phyloP scores from a whole-genome alignment of 2,888 invertebrate species.

The Caenorhabditis sp. region DNA sequence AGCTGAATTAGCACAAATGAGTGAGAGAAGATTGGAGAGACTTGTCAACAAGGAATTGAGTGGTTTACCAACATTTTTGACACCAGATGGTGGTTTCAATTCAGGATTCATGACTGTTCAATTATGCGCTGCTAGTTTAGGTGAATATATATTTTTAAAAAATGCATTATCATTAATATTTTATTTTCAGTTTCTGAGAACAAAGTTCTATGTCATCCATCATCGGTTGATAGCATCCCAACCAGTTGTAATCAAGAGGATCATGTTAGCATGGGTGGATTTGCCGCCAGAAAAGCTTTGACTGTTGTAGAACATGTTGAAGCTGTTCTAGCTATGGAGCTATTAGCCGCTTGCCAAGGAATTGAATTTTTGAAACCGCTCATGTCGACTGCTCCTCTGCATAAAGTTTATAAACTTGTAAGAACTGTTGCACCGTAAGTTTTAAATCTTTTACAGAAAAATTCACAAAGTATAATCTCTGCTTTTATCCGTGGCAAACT shows the following conservation, averaged over 20 bases:
- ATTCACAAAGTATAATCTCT: too few species aligned
- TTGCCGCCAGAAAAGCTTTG: conserved; percentile 77
- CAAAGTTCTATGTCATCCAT: conserved; percentile 79
- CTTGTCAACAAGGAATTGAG: conserved; percentile 78
- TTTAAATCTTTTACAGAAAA: too few species aligned
- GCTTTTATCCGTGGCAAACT: too few species aligned
- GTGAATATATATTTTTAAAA: too few species aligned
- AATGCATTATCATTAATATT: too few species aligned
- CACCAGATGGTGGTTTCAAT: conserved; percentile 78
- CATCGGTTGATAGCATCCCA: conserved; percentile 78
- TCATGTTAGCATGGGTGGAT: conserved; percentile 80
- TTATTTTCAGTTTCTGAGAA: conserved; percentile 78
- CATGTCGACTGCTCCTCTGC: conserved; percentile 77
- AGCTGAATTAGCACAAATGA: conserved; percentile 78
- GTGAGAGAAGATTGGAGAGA: conserved; percentile 78
- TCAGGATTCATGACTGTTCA: conserved; percentile 80
- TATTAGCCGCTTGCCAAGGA: conserved; percentile 78
- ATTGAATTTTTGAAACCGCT: conserved; percentile 78
- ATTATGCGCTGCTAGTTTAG: conserved; percentile 78
- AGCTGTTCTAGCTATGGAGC: conserved; percentile 78
- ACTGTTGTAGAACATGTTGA: conserved; percentile 75
- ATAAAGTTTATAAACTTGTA: conserved; percentile 77
- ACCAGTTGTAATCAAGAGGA: conserved; percentile 80
- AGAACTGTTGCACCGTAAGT: conserved; percentile 74
- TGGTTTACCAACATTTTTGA: conserved; percentile 78